phyloP scores from a whole-genome alignment of 2,888 invertebrate species.

The Pandemis corylana region DNA sequence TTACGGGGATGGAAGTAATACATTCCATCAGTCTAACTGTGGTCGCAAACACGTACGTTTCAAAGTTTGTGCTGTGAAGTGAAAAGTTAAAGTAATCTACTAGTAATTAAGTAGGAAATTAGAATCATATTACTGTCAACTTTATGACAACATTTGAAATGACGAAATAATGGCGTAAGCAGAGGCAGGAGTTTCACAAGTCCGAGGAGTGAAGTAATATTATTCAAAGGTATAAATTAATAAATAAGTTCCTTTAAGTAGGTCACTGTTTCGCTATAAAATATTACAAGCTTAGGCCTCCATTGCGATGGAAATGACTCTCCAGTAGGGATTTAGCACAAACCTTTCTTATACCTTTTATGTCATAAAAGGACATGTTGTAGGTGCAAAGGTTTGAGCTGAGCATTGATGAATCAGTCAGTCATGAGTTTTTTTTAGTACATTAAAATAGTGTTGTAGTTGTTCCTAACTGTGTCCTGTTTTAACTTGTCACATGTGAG shows the following conservation, averaged over 20 bases:
- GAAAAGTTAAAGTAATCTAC: not conserved
- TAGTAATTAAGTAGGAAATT: not conserved
- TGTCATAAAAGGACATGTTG: too few species aligned
- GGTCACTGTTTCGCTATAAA: not conserved
- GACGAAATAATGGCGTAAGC: not conserved
- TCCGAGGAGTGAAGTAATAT: not conserved
- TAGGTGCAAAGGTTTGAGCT: too few species aligned
- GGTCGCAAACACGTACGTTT: conserved; percentile 57
- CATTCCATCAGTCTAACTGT: conserved; percentile 64
- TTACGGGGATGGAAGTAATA: conserved; percentile 68
- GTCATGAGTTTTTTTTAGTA: too few species aligned
- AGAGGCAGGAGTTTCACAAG: not conserved
- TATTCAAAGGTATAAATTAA: not conserved
- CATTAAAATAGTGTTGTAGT: not conserved
- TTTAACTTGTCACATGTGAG: not conserved
- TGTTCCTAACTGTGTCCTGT: not conserved
- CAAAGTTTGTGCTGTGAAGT: conserved; percentile 44
- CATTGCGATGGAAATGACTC: too few species aligned
- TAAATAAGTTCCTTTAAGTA: not conserved
- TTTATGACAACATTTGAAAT: not conserved
- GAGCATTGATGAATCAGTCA: too few species aligned
- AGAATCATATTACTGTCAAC: not conserved
- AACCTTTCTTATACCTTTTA: too few species aligned
- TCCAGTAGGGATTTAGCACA: too few species aligned
- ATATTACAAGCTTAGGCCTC: not conserved